Evolutionary conservation across 30 jellyfish, hydroid and myxozoan genomes (phyloP).

Genomic region (Sanderia malayensis): DNA sequence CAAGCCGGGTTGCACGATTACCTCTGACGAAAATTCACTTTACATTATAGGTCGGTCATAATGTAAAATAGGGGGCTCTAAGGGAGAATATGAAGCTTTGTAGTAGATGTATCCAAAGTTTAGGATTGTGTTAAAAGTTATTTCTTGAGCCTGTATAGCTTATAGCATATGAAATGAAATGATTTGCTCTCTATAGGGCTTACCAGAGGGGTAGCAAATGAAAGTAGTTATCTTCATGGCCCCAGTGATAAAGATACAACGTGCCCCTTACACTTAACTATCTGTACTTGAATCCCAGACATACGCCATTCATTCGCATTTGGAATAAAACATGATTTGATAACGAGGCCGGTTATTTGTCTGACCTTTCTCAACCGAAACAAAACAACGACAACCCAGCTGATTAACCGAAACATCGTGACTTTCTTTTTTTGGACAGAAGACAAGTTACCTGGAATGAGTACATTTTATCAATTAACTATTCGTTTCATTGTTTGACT

Average conservation of each 20-base stretch:
- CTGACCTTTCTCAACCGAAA: slow-evolving; percentile 25
- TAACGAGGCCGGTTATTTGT: slow-evolving; percentile 47
- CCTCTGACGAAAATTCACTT: background rate
- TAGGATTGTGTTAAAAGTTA: too few relatives aligned
- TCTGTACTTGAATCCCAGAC: background rate
- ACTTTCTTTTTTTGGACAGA: background rate
- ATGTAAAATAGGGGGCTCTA: too few relatives aligned
- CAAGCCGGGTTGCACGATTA: background rate
- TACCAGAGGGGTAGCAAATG: too few relatives aligned
- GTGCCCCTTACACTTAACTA: too few relatives aligned
- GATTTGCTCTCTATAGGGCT: too few relatives aligned
- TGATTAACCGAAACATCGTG: slow-evolving; percentile 28
- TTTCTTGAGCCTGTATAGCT: too few relatives aligned
- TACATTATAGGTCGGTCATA: too few relatives aligned
- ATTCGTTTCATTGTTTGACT: background rate
- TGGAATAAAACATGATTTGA: background rate
- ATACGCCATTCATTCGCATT: slow-evolving; percentile 46
- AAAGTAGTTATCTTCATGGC: too few relatives aligned
- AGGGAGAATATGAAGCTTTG: too few relatives aligned
- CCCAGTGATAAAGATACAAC: too few relatives aligned
- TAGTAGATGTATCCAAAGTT: too few relatives aligned
- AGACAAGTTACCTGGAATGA: background rate
- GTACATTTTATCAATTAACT: background rate
- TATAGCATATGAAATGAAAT: too few relatives aligned
- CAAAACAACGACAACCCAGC: slow-evolving; percentile 58